Conservation (phyloP, 2,888 invertebrate species). For the Eristalinus aeneus region DNA sequence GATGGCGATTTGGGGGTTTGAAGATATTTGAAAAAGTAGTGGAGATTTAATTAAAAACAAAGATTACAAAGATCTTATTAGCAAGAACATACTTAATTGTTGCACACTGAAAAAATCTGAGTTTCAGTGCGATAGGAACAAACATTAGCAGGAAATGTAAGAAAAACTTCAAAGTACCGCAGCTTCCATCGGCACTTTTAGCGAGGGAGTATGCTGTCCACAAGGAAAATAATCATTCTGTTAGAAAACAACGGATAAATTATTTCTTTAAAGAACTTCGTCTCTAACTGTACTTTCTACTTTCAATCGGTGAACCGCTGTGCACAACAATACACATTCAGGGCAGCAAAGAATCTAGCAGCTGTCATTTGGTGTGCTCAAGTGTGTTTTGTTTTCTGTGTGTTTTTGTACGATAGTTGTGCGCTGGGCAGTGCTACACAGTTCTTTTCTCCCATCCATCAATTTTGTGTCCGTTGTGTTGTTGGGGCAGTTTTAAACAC, state of each 20-base stretch:
- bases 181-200: too few species aligned
- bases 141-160: too few species aligned
- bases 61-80: too few species aligned
- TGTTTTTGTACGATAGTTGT: conserved; percentile 55
- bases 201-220: too few species aligned
- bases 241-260: not conserved
- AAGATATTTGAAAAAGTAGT: too few species aligned
- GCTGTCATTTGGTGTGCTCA: conserved; percentile 34
- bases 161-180: too few species aligned
- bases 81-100: too few species aligned
- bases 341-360: not conserved
- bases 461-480: conserved; percentile 20
- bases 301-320: not conserved
- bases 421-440: conserved; percentile 59
- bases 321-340: not conserved
- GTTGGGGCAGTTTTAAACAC: conserved; percentile 1
- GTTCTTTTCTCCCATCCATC: not conserved
- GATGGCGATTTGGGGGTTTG: too few species aligned
- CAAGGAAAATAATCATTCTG: not conserved
- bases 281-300: not conserved
- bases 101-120: too few species aligned
- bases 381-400: conserved; percentile 43
- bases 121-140: too few species aligned
- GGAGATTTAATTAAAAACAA: too few species aligned
- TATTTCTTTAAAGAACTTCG: not conserved